Percentiles rank a stretch among this genome's conserved stretches.
Evolutionary conservation across 1,140 invertebrate species (phyloP).

Genomic region (Diuraphis noxia): DNA sequence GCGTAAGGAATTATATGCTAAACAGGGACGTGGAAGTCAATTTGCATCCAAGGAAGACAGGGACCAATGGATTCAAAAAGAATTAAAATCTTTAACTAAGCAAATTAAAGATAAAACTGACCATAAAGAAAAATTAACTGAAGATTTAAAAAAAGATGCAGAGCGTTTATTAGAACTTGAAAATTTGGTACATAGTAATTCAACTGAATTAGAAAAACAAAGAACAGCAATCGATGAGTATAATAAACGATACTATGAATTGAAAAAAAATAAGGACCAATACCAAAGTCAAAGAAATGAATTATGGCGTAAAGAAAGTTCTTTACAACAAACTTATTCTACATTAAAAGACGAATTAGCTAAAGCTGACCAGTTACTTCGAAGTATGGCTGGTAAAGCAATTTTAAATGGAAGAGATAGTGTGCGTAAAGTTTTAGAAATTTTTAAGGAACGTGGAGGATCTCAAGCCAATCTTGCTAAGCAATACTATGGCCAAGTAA

Average conservation of each 20-base stretch:
- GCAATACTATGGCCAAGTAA: conserved; percentile 93
- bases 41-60: conserved; percentile 95
- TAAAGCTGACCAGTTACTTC: conserved; percentile 90
- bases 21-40: conserved; percentile 95
- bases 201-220: conserved; percentile 84
- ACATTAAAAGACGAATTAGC: conserved; percentile 92
- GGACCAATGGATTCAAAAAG: conserved; percentile 96
- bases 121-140: conserved; percentile 81
- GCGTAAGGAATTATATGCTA: conserved; percentile 96
- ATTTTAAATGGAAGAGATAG: conserved; percentile 95
- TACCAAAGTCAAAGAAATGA: conserved; percentile 92
- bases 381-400: conserved; percentile 96
- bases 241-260: conserved; percentile 93
- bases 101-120: conserved; percentile 89
- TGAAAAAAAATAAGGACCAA: conserved; percentile 92
- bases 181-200: conserved; percentile 70
- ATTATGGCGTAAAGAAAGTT: conserved; percentile 92
- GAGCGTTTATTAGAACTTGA: conserved; percentile 81
- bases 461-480: conserved; percentile 79
- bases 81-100: conserved; percentile 84
- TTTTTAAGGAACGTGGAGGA: conserved; percentile 78
- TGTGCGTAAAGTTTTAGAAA: conserved; percentile 92
- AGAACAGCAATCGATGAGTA: conserved; percentile 90
- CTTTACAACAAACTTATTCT: conserved; percentile 87
- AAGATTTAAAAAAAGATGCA: conserved; percentile 84